Evolutionary conservation across 2,113 vertebrate species (phyloP), one percentile per base, ranked within the genome.

Genomic region (Rallus limicola): DNA sequence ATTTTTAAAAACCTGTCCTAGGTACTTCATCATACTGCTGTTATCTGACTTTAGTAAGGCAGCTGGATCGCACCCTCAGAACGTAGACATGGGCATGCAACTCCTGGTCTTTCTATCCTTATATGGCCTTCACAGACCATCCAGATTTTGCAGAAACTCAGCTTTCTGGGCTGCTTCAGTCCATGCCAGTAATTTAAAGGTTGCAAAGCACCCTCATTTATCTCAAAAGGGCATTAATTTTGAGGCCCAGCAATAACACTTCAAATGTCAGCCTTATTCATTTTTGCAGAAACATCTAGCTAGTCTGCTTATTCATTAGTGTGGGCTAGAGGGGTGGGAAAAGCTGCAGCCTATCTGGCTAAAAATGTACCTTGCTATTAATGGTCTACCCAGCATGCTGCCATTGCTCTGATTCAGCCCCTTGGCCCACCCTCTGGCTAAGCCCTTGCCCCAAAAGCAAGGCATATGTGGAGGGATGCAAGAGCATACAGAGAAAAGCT

Each of bases 41-140:
- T 70, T 94, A 84, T 72, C 74, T 82, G 74, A 85, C 23, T 79
- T 86, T 88, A 91, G 64, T 92, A 89, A 91, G 44, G 44, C 89
- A 85, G 44, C 65, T 85, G 86, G 67, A 90, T 82, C 85, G 12
- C 84, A 72, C 65, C 53, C 65, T 79, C 55, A 69, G 48, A 64
- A 58, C 31, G 68, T 88, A 88, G 52, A 59, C 7, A 84, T 36
- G 16, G 59, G 28, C 90, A n/a, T 0, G 0, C 62, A 71, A 20
- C 20, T 93, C 65, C 74, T 40, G 15, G 44, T 68, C 86, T 91
- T 52, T 26, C 65, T 89, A 18, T 68, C 82, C 87, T 90, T 63
- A 67, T 72, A 82, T 77, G 78, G 83, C 48, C 60, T 81, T 78
- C 60, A 21, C 8, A 6, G 31, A 6, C 53, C 70, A 84, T 71